Conservation (phyloP, 2,113 vertebrate genomes). For the Meriones unguiculatus region DNA sequence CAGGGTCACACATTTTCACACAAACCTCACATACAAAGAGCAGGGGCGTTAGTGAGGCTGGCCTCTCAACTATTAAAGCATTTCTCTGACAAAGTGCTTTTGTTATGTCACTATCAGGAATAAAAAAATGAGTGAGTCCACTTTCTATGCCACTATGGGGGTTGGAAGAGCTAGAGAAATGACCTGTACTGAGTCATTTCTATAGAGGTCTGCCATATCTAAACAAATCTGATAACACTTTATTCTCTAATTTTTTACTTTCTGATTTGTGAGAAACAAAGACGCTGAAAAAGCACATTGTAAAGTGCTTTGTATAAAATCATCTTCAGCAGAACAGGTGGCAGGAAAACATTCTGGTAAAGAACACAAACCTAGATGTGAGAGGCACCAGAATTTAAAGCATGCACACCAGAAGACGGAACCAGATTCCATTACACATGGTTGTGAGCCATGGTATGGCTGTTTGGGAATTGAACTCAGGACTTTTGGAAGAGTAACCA, state of each 20-base stretch:
- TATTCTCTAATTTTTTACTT: constrained; percentile 39
- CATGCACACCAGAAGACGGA: no score
- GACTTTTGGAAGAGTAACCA: no score
- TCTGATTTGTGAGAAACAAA: constrained; percentile 10
- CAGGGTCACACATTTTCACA: constrained; percentile 96
- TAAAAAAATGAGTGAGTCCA: background rate
- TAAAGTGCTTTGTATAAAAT: background rate
- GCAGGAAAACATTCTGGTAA: background rate
- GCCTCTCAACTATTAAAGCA: background rate
- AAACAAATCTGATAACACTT: background rate
- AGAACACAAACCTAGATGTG: background rate
- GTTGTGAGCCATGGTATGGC: no score
- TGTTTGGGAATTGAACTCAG: no score
- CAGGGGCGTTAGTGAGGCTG: constrained; percentile 52
- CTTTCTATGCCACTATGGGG: background rate
- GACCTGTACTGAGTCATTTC: background rate
- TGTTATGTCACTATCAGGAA: background rate
- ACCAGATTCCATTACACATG: no score
- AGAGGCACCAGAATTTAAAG: constrained; percentile 28
- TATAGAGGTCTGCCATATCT: background rate
- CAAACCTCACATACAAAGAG: constrained; percentile 91
- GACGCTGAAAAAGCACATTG: background rate
- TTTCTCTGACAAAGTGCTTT: constrained; percentile 51
- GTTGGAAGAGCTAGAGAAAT: background rate
- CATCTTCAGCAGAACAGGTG: background rate